These are phyloP conservation scores for Oedothorax gibbosus DNA, from an alignment of 1,140 invertebrate species.

Conservation along the genomic window DNA sequence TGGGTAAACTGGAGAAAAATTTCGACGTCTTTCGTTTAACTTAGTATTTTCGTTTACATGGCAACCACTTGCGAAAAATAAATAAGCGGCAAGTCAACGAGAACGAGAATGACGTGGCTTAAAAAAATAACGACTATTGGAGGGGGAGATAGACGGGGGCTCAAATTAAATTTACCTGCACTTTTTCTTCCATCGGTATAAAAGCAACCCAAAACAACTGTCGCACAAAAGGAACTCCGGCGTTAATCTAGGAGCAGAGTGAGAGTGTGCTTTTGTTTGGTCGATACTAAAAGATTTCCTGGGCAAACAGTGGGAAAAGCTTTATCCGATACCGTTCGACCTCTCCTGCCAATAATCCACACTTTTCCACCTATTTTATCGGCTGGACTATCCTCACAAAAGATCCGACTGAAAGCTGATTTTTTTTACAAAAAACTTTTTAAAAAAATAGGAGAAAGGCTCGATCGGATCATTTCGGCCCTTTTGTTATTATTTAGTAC, in stretches of 20 bases:
- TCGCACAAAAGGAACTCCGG: conserved; percentile 7
- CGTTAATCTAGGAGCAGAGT: conserved; percentile 47
- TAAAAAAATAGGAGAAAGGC: conserved; percentile 24
- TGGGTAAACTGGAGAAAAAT: no score
- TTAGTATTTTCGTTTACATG: no score
- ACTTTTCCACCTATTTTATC: conserved; percentile 54
- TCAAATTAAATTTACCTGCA: no score
- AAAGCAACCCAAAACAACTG: conserved; percentile 34
- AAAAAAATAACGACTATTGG: no score
- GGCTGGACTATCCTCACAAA: conserved; percentile 19
- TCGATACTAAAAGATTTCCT: conserved; percentile 57
- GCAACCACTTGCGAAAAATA: no score
- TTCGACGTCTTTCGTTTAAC: no score
- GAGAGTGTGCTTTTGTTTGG: conserved; percentile 13
- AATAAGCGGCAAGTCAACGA: no score
- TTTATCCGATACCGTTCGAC: conserved; percentile 53
- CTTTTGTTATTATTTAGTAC: neutral
- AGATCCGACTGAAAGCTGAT: conserved; percentile 19
- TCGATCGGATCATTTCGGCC: conserved; percentile 27
- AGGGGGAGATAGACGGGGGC: no score
- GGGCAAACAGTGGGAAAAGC: conserved; percentile 41
- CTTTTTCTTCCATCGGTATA: no score
- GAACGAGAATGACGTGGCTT: no score
- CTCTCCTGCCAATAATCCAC: conserved; percentile 54
- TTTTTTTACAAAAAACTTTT: conserved; percentile 2